Evolutionary conservation across 1,140 invertebrate species (phyloP).

Genomic region (Stratiolaelaps scimitus): DNA sequence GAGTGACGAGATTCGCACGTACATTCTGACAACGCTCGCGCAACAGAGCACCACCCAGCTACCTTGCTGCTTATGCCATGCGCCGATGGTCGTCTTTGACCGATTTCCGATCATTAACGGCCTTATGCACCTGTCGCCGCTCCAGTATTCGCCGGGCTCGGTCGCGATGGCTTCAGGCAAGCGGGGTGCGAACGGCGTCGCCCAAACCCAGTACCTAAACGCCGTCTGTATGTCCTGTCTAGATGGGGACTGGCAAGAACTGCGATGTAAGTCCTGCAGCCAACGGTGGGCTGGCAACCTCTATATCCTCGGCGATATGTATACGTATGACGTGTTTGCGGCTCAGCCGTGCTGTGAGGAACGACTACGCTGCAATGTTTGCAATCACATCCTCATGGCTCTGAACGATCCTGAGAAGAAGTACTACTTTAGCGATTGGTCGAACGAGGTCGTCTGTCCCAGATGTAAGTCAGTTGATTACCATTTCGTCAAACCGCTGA

Average conservation of each 20-base stretch:
- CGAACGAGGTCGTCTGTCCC: conserved; percentile 74
- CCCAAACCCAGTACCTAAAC: conserved; percentile 63
- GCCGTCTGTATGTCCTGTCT: conserved; percentile 84
- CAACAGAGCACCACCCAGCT: conserved; percentile 48
- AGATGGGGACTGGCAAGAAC: conserved; percentile 57
- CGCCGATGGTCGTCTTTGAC: conserved; percentile 80
- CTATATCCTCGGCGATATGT: conserved; percentile 87
- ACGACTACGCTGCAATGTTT: conserved; percentile 77
- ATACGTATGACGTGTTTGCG: conserved; percentile 93
- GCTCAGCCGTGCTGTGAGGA: conserved; percentile 87
- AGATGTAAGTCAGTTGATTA: conserved; percentile 76
- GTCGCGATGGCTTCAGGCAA: conserved; percentile 61
- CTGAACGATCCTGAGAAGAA: conserved; percentile 64
- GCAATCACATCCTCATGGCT: conserved; percentile 67
- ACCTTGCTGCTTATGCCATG: conserved; percentile 74
- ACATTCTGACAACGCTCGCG: conserved; percentile 72
- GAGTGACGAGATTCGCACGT: conserved; percentile 87
- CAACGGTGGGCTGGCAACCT: conserved; percentile 81
- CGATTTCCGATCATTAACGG: conserved; percentile 91
- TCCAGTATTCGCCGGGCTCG: conserved; percentile 66
- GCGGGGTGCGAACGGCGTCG: conserved; percentile 39
- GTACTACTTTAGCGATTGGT: conserved; percentile 89
- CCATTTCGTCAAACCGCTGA: conserved; percentile 80
- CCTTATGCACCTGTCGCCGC: conserved; percentile 87
- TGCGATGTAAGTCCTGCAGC: conserved; percentile 66